Base-by-base conservation (phyloP, 2,113 vertebrate genomes). In the Lagopus muta region DNA sequence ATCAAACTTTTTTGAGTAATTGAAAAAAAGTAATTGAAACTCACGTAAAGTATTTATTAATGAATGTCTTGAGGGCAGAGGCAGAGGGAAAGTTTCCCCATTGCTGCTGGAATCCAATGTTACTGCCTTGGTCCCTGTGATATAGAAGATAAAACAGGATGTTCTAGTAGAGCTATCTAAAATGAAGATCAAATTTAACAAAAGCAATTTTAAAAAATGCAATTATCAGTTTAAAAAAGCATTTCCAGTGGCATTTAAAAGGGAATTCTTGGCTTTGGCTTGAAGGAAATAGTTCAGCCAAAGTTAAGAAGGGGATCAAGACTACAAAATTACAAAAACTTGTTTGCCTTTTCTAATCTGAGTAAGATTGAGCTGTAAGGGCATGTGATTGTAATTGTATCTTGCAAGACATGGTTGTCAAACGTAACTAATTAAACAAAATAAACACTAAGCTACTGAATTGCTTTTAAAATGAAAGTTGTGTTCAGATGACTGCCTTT, bases 261-360 rank as follows among this genome's bases (percentile, higher is more conserved):
- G 57, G 86, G 82, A 91, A 82, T 70, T 93, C 25, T 66, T 83
- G 16, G 2, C 14, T 76, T 94, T 83, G 62, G 38, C 38, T 78
- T 89, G 42, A 86, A 32, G 83, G 57, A 93, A 92, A 28, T 66
- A 86, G 55, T 78, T 92, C 50, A 92, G 60, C 50, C 73, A 64
- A 86, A 90, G 69, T 66, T 30, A 38, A 90, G 73, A 81, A 58
- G 42, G 48, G 4, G 6, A 4, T 2, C 67, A 61, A 88, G 61
- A 90, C 42, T 83, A 67, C 15, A 90, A 71, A 86, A 93, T 30
- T 77, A 81, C 55, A 86, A 71, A 72, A 81, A n/a, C 25, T 74
- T 54, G 15, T 69, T 90, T 86, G 62, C 60, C 24, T 83, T 15
- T 58, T 86, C 55, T 67, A 64, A 92, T 43, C 15, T 45, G 48